Evolutionary conservation across 2,888 invertebrate species (phyloP).

Genomic region (Rutpela maculata): DNA sequence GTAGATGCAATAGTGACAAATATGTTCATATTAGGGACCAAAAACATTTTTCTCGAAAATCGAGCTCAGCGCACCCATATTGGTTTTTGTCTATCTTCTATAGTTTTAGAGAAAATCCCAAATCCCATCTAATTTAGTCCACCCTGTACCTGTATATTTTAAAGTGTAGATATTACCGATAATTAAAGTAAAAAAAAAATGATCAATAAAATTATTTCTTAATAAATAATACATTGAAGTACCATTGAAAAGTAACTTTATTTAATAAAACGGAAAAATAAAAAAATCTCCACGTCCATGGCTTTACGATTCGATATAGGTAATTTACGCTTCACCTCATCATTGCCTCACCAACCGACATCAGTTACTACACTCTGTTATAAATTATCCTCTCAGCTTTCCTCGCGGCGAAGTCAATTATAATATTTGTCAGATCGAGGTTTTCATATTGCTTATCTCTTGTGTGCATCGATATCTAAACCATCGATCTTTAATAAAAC

Average conservation of each 20-base stretch:
- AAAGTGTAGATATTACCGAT: too few relatives aligned
- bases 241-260: background rate
- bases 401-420: constrained; percentile 10
- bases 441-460: background rate
- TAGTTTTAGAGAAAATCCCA: too few relatives aligned
- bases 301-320: background rate
- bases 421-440: constrained; percentile 15
- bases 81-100: too few relatives aligned
- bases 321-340: constrained; percentile 10
- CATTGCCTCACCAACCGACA: constrained; percentile 14
- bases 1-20: too few relatives aligned
- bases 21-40: too few relatives aligned
- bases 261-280: background rate
- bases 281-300: background rate
- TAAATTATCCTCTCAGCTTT: constrained; percentile 7
- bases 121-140: too few relatives aligned
- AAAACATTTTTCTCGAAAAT: too few relatives aligned
- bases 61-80: too few relatives aligned
- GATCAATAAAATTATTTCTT: too few relatives aligned
- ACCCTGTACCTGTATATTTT: too few relatives aligned
- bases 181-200: too few relatives aligned
- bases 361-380: constrained; percentile 9
- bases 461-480: background rate
- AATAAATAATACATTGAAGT: too few relatives aligned
- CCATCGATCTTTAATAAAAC: constrained; percentile 7